Percentiles rank a stretch among this genome's conserved stretches.
phyloP scores from a whole-genome alignment of 2,888 invertebrate species.

The Cerceris rybyensis region DNA sequence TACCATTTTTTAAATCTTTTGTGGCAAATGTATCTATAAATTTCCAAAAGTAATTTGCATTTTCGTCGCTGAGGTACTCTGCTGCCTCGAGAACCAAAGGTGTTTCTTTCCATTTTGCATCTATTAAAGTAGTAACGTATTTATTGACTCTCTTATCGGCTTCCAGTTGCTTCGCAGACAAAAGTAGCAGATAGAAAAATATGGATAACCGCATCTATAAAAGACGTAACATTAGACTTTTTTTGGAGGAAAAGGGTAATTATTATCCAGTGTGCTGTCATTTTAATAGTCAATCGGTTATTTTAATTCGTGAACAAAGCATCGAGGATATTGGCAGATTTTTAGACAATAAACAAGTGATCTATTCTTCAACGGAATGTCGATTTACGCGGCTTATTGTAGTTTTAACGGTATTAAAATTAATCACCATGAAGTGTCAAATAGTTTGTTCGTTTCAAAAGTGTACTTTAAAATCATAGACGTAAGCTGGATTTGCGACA shows the following conservation, averaged over 20 bases:
- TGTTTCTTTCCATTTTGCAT: conserved; percentile 97
- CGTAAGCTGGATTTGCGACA: too few relatives aligned
- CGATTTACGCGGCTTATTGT: not conserved
- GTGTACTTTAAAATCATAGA: not conserved
- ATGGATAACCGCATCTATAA: conserved; percentile 69
- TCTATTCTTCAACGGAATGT: not conserved
- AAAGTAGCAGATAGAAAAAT: conserved; percentile 61
- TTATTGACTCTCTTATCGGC: conserved; percentile 85
- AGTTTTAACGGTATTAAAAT: not conserved
- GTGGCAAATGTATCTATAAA: conserved; percentile 88
- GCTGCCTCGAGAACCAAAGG: conserved; percentile 95
- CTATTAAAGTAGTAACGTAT: conserved; percentile 93
- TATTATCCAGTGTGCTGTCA: not conserved
- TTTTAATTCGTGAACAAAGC: too few relatives aligned
- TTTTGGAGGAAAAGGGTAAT: not conserved
- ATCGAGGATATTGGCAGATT: too few relatives aligned
- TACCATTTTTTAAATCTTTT: conserved; percentile 51
- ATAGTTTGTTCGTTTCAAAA: not conserved
- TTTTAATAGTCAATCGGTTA: not conserved
- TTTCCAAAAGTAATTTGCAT: conserved; percentile 91
- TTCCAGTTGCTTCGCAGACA: conserved; percentile 49
- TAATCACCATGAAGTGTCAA: not conserved
- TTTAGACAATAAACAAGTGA: too few relatives aligned
- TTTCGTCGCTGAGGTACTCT: conserved; percentile 92
- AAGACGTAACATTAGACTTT: not conserved